Percentiles rank a stretch among this genome's conserved stretches.
These are phyloP conservation scores for Ceramica pisi DNA, from an alignment of 2,888 invertebrate genomes.

Conservation along the genomic window DNA sequence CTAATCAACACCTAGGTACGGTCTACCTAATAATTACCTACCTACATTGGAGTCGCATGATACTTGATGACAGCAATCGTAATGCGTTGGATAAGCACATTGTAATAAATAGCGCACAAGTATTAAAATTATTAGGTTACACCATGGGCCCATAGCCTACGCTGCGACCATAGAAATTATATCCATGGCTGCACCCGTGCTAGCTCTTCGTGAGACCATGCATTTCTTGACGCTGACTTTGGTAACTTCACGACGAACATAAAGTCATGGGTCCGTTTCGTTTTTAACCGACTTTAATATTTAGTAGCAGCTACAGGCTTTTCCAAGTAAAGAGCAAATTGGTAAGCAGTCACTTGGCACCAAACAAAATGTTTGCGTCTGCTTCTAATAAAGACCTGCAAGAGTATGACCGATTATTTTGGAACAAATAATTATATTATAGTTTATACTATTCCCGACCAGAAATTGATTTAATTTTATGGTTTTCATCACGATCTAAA, in stretches of 20 bases:
- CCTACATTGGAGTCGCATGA: constrained; percentile 28
- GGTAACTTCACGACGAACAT: not conserved
- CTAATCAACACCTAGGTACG: constrained; percentile 28
- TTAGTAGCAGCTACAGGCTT: not conserved
- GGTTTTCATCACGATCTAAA: constrained; percentile 20
- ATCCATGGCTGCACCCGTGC: too few species aligned
- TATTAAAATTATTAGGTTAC: constrained; percentile 41
- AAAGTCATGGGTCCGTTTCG: not conserved
- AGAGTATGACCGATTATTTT: not conserved
- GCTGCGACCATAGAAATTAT: too few species aligned
- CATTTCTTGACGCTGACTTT: not conserved
- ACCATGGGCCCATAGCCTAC: constrained; percentile 11
- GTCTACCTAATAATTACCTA: not conserved
- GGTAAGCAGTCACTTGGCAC: constrained; percentile 2
- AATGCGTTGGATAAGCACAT: constrained; percentile 42
- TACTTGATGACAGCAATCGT: constrained; percentile 34
- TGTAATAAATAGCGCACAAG: constrained; percentile 37
- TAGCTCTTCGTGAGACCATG: not conserved
- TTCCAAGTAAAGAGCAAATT: not conserved
- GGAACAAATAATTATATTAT: not conserved
- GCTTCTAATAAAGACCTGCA: not conserved
- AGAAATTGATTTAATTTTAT: constrained; percentile 37
- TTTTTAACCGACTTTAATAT: not conserved
- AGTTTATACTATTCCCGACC: not conserved
- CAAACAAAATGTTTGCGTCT: not conserved